Evolutionary conservation across 2,113 vertebrate genomes (phyloP).

Genomic region (Narcine bancroftii): DNA sequence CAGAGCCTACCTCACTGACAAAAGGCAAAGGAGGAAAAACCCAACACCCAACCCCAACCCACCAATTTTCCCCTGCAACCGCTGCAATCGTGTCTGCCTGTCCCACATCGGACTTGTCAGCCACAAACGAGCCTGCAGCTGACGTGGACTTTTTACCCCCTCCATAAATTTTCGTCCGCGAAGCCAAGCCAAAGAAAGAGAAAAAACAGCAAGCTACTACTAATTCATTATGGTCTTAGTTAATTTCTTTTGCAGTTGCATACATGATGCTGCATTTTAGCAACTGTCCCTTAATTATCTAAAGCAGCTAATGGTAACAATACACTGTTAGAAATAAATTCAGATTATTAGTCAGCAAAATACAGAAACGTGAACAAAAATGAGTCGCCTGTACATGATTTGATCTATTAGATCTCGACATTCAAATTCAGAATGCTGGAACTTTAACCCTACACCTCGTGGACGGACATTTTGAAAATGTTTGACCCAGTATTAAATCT

Average conservation of each 20-base stretch:
- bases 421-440: neutral
- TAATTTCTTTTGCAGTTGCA: neutral
- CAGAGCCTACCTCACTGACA: too few relatives aligned
- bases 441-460: neutral
- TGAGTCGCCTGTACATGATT: neutral
- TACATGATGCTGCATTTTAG: neutral
- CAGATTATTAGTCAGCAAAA: neutral
- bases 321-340: neutral
- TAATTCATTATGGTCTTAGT: neutral
- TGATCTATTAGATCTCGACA: neutral
- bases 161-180: too few relatives aligned
- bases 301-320: neutral
- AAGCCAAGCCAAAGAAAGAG: too few relatives aligned
- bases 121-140: too few relatives aligned
- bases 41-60: too few relatives aligned
- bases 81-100: too few relatives aligned
- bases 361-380: neutral
- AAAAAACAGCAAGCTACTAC: neutral
- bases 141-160: too few relatives aligned
- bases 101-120: too few relatives aligned
- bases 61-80: too few relatives aligned
- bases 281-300: neutral
- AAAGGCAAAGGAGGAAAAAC: too few relatives aligned
- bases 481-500: neutral
- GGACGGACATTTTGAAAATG: neutral